Evolutionary conservation across 2,113 vertebrate species (phyloP).

Genomic region (Scopus umbretta): DNA sequence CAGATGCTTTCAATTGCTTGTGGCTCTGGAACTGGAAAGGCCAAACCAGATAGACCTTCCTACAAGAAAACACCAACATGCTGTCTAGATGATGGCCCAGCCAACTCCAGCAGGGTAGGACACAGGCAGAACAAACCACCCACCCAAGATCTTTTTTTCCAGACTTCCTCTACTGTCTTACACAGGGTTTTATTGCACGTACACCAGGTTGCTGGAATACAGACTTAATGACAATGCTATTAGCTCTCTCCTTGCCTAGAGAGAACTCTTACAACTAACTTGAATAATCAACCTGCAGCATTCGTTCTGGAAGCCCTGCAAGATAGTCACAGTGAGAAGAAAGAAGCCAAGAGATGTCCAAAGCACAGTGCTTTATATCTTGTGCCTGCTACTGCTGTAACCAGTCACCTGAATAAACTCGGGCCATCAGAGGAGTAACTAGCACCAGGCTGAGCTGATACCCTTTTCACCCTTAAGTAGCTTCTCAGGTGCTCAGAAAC

Average conservation of each 20-base stretch:
- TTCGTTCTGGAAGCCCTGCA: neutral
- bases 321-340: neutral
- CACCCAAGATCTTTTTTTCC: neutral
- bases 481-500: neutral
- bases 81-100: neutral
- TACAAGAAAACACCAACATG: neutral
- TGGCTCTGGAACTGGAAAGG: neutral
- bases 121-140: neutral
- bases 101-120: neutral
- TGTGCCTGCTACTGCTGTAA: neutral
- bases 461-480: neutral
- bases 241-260: neutral
- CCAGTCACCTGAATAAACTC: neutral
- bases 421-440: neutral
- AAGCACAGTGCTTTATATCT: neutral
- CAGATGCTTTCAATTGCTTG: neutral
- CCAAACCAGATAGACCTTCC: neutral
- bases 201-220: neutral
- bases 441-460: neutral
- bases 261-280: neutral
- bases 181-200: neutral
- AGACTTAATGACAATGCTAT: neutral
- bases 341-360: neutral
- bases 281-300: neutral
- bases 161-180: neutral